phyloP scores from a whole-genome alignment of 2,797 vertebrate species.

The Mus spretus region DNA sequence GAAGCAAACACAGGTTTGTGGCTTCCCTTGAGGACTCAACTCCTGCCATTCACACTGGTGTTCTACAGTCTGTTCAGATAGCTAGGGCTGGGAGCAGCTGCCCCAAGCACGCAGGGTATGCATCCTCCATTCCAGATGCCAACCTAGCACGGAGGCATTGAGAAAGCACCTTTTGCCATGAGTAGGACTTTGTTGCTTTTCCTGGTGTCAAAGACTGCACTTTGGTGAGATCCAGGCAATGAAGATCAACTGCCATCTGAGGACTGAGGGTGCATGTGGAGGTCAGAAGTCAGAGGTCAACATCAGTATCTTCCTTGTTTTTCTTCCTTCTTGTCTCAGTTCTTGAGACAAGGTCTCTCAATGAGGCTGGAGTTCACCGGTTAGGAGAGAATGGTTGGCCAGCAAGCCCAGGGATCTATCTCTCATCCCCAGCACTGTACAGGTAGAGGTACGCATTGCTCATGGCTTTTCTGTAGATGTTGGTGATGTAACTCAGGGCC shows the following conservation, averaged over 20 bases:
- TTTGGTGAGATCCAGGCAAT: background rate
- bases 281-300: background rate
- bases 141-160: background rate
- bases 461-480: background rate
- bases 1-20: background rate
- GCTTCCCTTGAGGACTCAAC: conserved; percentile 11
- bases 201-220: background rate
- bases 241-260: background rate
- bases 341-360: background rate
- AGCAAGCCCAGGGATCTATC: background rate
- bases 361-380: background rate
- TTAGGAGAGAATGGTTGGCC: background rate
- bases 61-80: background rate
- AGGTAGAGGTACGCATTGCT: background rate
- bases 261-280: background rate
- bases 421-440: background rate
- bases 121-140: background rate
- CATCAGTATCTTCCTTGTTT: background rate
- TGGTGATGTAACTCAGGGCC: background rate
- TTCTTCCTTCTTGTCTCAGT: background rate
- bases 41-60: background rate
- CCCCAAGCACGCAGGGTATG: accelerated
- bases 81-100: background rate
- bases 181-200: background rate
- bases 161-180: background rate